Conservation (phyloP, 2,888 invertebrate species). For the Xestia sexstrigata region DNA sequence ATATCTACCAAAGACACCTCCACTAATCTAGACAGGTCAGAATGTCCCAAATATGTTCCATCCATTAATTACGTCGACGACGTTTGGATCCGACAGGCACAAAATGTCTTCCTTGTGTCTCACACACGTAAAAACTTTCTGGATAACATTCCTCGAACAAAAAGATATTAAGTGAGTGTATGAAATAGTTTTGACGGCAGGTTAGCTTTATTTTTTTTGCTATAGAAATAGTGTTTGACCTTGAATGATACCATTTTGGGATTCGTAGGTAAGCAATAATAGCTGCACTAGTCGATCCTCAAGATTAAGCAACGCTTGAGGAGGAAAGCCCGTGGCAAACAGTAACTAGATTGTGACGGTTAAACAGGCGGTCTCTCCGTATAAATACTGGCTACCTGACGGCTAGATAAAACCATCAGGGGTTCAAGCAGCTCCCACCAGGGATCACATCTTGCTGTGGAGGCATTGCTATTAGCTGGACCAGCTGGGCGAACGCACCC, state of each 20-base stretch:
- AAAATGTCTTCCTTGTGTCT: constrained; percentile 31
- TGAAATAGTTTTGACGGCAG: constrained; percentile 26
- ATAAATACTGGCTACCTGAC: background rate
- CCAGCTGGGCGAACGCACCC: no score
- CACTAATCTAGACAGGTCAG: constrained; percentile 10
- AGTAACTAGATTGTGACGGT: background rate
- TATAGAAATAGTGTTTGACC: background rate
- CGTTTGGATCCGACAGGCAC: constrained; percentile 47
- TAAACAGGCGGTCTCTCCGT: no score
- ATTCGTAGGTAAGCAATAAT: background rate
- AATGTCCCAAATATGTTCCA: constrained; percentile 19
- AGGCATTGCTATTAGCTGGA: no score
- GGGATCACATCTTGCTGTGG: no score
- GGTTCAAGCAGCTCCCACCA: no score
- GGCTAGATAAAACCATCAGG: no score
- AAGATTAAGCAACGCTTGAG: background rate
- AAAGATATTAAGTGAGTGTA: constrained; percentile 23
- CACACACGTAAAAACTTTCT: constrained; percentile 29
- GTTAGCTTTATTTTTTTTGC: constrained; percentile 1
- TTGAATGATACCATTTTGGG: background rate
- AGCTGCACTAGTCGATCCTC: background rate
- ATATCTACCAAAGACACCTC: constrained; percentile 19
- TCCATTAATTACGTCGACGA: constrained; percentile 52
- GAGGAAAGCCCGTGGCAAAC: background rate
- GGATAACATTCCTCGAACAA: constrained; percentile 5